Evolutionary conservation across 1,140 invertebrate species (phyloP), one percentile per base, ranked within the genome.

Genomic region (Bombus turneri): DNA sequence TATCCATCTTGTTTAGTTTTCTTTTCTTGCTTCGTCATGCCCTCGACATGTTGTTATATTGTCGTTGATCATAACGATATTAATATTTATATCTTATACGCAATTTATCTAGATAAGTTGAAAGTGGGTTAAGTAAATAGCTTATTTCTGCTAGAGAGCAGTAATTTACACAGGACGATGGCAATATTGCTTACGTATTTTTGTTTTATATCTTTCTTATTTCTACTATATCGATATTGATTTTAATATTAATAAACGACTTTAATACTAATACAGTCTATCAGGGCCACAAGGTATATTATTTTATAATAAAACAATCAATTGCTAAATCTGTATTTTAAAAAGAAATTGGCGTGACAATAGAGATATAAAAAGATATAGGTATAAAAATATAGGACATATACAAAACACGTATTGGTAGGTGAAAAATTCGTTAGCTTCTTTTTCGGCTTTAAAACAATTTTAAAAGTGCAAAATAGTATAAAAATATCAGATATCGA

Each of bases 81-180:
- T 83, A 43, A 76, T 77, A 53, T 22, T 53, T 53, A 39, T 39
- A 57, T 39, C 18, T 31, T 25, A 34, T 76, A 39, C 3, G 5
- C 22, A 43, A 69, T 83, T 57, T 69, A 77, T 77, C 34, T 41
- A 73, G 43, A 68, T 66, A 68, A 4, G 47, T 41, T 37, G 59
- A 41, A 83, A 76, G 4, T 83, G 13, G 73, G 81, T 83, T 69
- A 57, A 83, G 53, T 43, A 28, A 37, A 31, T 34, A 12, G 8
- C 22, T 57, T 53, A 53, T 68, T 83, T 53, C 10, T 4, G 18
- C 3, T 18, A 1, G 3, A 47, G 47, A 37, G 66, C 43, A 64
- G 22, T 22, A 15, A 10, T 25, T 5, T 41, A 9, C 15, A n/a
- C 9, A 4, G 1, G 25, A 22, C 47, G 18, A 39, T 9, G 12